phyloP scores from a whole-genome alignment of 2,797 vertebrate species.

The Kryptopterus vitreolus region DNA sequence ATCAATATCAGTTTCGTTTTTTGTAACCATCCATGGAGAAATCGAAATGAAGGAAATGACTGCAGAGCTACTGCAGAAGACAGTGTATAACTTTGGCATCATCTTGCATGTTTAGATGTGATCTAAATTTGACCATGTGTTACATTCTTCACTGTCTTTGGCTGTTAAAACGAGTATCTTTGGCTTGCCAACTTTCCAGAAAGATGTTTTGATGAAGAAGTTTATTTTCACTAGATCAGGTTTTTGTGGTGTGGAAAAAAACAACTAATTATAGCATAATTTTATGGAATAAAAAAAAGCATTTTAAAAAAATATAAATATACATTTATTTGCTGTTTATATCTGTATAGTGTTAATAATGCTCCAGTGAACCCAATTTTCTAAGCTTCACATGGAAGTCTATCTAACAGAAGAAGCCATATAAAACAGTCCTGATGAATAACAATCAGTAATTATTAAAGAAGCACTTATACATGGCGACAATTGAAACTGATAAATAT shows the following conservation, averaged over 20 bases:
- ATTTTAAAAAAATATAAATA: neutral
- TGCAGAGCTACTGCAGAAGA: conserved; percentile 23
- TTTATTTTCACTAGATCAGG: neutral
- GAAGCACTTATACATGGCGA: conserved; percentile 9
- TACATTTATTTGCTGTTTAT: neutral
- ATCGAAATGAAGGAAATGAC: neutral
- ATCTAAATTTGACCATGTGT: neutral
- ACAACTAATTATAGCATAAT: neutral
- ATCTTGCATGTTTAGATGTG: conserved; percentile 45
- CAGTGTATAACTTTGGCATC: conserved; percentile 18
- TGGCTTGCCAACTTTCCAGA: conserved; percentile 28
- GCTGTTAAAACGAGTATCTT: conserved; percentile 7
- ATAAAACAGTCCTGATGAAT: neutral
- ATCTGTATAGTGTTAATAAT: neutral
- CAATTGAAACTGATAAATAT: conserved; percentile 9
- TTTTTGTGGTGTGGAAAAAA: neutral
- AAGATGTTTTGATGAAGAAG: conserved; percentile 25
- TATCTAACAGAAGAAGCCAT: neutral
- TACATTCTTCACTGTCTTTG: conserved; percentile 5
- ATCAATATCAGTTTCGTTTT: conserved; percentile 9
- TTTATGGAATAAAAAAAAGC: neutral
- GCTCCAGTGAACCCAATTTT: neutral
- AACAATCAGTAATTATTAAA: neutral
- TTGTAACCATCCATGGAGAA: neutral
- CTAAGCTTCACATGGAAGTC: neutral